These are phyloP conservation scores for Asarcornis scutulata DNA, from an alignment of 2,113 vertebrate species.

Conservation along the genomic window DNA sequence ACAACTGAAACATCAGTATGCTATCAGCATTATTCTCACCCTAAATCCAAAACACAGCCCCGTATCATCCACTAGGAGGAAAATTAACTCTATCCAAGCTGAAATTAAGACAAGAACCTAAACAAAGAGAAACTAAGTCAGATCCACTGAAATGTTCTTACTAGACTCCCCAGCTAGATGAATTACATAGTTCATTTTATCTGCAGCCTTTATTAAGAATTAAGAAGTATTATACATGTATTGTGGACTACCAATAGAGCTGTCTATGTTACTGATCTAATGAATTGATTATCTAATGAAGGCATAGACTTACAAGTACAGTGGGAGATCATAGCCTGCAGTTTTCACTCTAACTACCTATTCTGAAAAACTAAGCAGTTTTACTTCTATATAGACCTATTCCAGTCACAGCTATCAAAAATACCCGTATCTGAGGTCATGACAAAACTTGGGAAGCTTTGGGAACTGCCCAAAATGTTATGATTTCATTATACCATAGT, in stretches of 20 bases:
- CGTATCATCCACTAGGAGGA: no score
- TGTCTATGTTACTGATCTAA: not conserved
- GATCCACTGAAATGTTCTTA: not conserved
- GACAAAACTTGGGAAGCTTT: not conserved
- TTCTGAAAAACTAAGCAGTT: not conserved
- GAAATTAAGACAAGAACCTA: not conserved
- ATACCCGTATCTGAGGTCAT: not conserved
- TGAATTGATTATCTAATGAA: not conserved
- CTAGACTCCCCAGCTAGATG: not conserved
- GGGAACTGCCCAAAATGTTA: not conserved
- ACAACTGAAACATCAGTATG: no score
- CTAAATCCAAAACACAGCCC: no score
- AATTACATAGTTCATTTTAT: conserved; percentile 6
- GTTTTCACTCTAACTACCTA: not conserved
- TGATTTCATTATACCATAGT: not conserved
- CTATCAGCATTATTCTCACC: no score
- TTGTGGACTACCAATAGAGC: not conserved
- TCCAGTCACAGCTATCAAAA: not conserved
- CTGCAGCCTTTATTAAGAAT: not conserved
- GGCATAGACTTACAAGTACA: not conserved
- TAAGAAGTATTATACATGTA: not conserved
- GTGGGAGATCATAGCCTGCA: not conserved
- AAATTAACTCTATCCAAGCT: no score
- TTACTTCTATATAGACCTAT: not conserved
- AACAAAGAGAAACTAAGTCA: conserved; percentile 1